These are phyloP conservation scores for Cottus gobio DNA, from an alignment of 2,113 vertebrate genomes.

Conservation along the genomic window DNA sequence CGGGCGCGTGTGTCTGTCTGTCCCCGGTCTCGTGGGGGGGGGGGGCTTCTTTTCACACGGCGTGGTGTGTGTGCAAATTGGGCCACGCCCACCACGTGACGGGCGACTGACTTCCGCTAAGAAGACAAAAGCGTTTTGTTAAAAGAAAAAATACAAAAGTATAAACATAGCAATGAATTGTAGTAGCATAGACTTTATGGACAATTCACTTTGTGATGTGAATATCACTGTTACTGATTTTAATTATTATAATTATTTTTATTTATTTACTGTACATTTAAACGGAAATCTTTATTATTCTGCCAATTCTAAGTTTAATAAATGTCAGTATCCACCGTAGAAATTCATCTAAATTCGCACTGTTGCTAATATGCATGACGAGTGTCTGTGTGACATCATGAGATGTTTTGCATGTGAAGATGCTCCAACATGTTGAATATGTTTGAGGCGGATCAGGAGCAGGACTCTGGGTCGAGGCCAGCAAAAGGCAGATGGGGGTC, in stretches of 20 bases:
- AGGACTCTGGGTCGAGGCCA: too few relatives aligned
- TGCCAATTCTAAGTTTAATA: background rate
- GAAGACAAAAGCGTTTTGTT: background rate
- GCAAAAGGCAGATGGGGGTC: too few relatives aligned
- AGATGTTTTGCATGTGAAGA: too few relatives aligned
- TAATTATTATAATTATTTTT: background rate
- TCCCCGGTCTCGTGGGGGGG: background rate
- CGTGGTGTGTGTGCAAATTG: constrained; percentile 4
- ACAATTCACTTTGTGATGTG: too few relatives aligned
- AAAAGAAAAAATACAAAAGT: too few relatives aligned
- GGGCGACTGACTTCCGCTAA: background rate
- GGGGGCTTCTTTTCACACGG: constrained; percentile 3
- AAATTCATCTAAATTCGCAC: too few relatives aligned
- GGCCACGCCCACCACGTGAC: constrained; percentile 31
- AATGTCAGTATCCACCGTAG: too few relatives aligned
- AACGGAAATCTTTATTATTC: background rate
- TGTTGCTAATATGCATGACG: background rate
- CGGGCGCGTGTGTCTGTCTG: constrained; percentile 2
- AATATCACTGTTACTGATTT: background rate
- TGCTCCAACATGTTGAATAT: too few relatives aligned
- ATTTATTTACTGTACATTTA: background rate
- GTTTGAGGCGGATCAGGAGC: too few relatives aligned
- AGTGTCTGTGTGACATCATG: too few relatives aligned
- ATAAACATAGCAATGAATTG: too few relatives aligned
- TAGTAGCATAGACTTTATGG: too few relatives aligned